Evolutionary conservation across 92 coral and sea anemone genomes (phyloP), one percentile per base, ranked within the genome.

Genomic region (Porites evermanni): DNA sequence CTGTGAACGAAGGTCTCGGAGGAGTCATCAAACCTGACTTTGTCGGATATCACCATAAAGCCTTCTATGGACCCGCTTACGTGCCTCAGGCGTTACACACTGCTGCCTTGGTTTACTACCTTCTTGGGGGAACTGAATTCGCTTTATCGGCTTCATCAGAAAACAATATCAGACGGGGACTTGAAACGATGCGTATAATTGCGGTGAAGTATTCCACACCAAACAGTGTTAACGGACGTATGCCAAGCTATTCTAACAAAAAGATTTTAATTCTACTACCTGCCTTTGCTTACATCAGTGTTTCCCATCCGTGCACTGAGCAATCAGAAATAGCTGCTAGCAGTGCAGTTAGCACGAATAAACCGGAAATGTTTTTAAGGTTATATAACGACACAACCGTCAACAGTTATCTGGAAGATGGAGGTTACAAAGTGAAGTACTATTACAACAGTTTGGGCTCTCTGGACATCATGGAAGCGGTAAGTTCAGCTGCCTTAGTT

Each of bases 11-110:
- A 17, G 98, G 84, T 3, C 38, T 95, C 7, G 95, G 94, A 7
- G 93, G 98, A 23, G 87, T 93, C 10, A 81, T 95, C 59, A 95
- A 95, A 64, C 98, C 98, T 29, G 98, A 95, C 74, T 93, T 56
- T 60, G 86, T 89, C 9, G 91, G 94, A 61, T 87, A 65, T 89
- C 94, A 91, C 75, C 96, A 91, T 72, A 88, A 85, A 24, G 65
- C 89, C 7, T 88, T 84, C 72, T 93, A 91, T 68, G 91, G 73
- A 16, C 53, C 91, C 11, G 91, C 91, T 0, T 91, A 94, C 76
- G 86, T 75, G 1, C 91, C 97, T 16, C 72, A 81, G 10, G 97
- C 93, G 50, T 78, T 91, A 32, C 97, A 94, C 58, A 83, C 66
- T 24, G 94, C 93, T 6, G 91, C 89, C 1, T 54, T 85, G 50